Percentiles rank a stretch among this genome's conserved stretches.
Evolutionary conservation across 2,113 vertebrate genomes (phyloP).

Genomic region (Chionodraco myersi): DNA sequence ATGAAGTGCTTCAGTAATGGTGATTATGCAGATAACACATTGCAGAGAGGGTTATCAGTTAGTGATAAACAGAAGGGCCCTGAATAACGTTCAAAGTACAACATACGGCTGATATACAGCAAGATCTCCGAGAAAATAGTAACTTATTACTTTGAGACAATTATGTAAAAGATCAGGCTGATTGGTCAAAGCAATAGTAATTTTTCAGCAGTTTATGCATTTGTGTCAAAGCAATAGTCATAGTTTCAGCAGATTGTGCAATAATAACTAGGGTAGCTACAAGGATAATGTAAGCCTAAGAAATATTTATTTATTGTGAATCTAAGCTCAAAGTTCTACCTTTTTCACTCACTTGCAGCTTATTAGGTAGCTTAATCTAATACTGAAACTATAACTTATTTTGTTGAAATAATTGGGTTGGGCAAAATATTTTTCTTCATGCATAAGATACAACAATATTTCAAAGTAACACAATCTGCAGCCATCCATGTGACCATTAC

Average conservation of each 20-base stretch:
- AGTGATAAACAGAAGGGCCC: neutral
- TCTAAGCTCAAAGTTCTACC: neutral
- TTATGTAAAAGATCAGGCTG: neutral
- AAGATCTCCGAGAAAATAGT: constrained; percentile 36
- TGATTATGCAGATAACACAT: neutral
- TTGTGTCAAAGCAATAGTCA: neutral
- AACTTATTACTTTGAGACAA: constrained; percentile 15
- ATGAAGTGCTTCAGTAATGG: neutral
- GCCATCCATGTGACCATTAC: neutral
- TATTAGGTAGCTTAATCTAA: neutral
- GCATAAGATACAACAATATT: neutral
- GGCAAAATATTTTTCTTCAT: neutral
- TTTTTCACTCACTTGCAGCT: neutral
- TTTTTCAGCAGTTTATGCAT: neutral
- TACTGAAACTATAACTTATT: neutral
- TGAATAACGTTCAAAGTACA: constrained; percentile 49
- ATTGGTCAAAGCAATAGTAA: neutral
- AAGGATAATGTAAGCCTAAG: neutral
- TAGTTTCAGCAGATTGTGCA: constrained; percentile 4
- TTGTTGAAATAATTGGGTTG: neutral
- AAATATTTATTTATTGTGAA: neutral
- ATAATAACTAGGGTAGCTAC: neutral
- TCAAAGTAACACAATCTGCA: neutral
- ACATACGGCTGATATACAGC: neutral
- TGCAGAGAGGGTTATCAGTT: neutral